These are phyloP conservation scores for Macrophya alboannulata DNA, from an alignment of 2,888 invertebrate species.

Conservation along the genomic window DNA sequence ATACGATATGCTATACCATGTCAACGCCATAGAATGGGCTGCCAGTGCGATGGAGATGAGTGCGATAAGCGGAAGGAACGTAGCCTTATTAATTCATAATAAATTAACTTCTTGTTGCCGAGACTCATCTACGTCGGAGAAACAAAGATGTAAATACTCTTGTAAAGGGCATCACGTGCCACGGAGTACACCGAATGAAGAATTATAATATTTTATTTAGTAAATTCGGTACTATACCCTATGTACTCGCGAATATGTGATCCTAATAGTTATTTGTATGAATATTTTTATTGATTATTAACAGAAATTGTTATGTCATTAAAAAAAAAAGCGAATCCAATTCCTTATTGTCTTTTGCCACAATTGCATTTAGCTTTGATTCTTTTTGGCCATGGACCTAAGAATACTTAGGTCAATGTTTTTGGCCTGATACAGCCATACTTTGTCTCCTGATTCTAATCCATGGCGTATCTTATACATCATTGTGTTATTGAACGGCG, in stretches of 20 bases:
- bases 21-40: slow-evolving; percentile 85
- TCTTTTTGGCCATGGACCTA: no score
- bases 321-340: neutral
- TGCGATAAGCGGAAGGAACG: slow-evolving; percentile 83
- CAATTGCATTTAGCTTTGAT: no score
- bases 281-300: slow-evolving; percentile 6
- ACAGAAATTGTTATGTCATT: neutral
- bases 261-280: neutral
- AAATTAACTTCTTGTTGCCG: slow-evolving; percentile 64
- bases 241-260: neutral
- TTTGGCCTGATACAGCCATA: no score
- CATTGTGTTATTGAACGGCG: no score
- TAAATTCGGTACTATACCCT: neutral
- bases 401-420: no score
- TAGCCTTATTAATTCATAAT: slow-evolving; percentile 82
- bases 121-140: neutral
- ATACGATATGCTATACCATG: slow-evolving; percentile 82
- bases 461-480: no score
- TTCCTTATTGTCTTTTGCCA: neutral
- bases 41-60: slow-evolving; percentile 88
- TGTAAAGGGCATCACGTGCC: neutral
- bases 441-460: no score
- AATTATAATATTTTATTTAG: slow-evolving; percentile 31
- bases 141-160: slow-evolving; percentile 40
- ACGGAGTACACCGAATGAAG: neutral